phyloP scores from a whole-genome alignment of 2,113 vertebrate species.

The Odocoileus hemionus region DNA sequence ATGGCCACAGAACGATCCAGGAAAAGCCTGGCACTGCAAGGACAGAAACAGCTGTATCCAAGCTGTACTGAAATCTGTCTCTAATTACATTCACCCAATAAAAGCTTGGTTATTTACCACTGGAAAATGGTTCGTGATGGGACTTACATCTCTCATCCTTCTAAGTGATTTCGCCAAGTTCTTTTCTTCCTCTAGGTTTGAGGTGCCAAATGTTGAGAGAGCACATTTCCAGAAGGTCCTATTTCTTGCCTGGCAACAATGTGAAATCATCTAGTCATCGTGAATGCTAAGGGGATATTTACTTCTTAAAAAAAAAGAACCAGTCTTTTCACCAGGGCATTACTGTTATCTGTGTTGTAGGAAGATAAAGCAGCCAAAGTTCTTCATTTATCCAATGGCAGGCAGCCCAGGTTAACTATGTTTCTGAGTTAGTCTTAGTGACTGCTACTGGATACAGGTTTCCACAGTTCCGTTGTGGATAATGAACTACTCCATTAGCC shows the following conservation, averaged over 20 bases:
- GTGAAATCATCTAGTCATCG: conserved; percentile 43
- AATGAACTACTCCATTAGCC: conserved; percentile 66
- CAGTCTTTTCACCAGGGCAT: conserved; percentile 15
- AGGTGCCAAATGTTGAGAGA: conserved; percentile 41
- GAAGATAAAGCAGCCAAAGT: conserved; percentile 65
- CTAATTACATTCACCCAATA: conserved; percentile 60
- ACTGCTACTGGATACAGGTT: conserved; percentile 58
- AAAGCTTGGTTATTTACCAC: conserved; percentile 42
- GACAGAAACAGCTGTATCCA: conserved; percentile 66
- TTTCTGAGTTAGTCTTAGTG: conserved; percentile 69
- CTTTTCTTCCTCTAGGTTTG: conserved; percentile 1
- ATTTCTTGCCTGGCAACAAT: conserved; percentile 37
- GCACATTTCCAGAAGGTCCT: conserved; percentile 39
- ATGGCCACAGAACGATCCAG: conserved; percentile 32
- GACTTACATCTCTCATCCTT: conserved; percentile 42
- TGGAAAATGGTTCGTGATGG: background rate
- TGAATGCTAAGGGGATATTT: conserved; percentile 36
- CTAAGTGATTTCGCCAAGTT: background rate
- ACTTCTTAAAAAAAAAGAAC: conserved; percentile 63
- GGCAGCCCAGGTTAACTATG: conserved; percentile 70
- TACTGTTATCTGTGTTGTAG: conserved; percentile 37
- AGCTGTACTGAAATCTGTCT: conserved; percentile 62
- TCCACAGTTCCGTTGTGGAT: conserved; percentile 1
- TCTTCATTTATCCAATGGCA: conserved; percentile 74
- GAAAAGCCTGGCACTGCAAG: background rate